Conservation (phyloP, 2,113 vertebrate genomes). For the Nycticebus coucang region DNA sequence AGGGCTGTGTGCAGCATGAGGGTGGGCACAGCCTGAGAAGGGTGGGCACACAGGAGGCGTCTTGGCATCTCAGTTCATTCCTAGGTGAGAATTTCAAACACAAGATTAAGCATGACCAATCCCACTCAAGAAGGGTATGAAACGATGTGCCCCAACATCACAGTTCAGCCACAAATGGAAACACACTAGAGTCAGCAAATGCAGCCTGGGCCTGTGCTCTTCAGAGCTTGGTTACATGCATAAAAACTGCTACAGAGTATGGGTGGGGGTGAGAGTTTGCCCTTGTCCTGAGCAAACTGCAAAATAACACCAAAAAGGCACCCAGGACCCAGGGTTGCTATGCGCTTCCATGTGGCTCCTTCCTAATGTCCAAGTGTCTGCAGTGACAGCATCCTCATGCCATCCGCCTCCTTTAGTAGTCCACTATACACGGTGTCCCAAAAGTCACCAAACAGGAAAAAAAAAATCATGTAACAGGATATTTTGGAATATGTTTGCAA, state of each 20-base stretch:
- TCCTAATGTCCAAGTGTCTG: not conserved
- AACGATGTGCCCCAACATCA: not conserved
- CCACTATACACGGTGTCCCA: not conserved
- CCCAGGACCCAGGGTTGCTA: not conserved
- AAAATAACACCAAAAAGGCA: not conserved
- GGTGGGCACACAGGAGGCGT: not conserved
- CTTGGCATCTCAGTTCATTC: not conserved
- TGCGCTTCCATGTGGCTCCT: not conserved
- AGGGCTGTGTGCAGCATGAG: not conserved
- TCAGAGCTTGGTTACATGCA: not conserved
- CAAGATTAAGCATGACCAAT: fast-evolving
- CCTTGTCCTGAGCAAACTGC: not conserved
- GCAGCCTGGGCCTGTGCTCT: not conserved
- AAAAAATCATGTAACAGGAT: no score
- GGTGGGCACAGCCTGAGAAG: not conserved
- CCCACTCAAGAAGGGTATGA: not conserved
- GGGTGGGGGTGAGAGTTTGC: not conserved
- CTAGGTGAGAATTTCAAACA: not conserved
- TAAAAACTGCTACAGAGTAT: not conserved
- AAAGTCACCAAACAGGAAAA: no score
- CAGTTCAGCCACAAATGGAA: not conserved
- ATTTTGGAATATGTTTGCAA: no score
- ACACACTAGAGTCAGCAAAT: not conserved
- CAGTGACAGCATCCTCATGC: not conserved
- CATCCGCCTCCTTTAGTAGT: not conserved